Percentiles rank a stretch among this genome's conserved stretches.
These are phyloP conservation scores for Sceloporus tristichus DNA, from an alignment of 2,113 vertebrate genomes.

Conservation along the genomic window DNA sequence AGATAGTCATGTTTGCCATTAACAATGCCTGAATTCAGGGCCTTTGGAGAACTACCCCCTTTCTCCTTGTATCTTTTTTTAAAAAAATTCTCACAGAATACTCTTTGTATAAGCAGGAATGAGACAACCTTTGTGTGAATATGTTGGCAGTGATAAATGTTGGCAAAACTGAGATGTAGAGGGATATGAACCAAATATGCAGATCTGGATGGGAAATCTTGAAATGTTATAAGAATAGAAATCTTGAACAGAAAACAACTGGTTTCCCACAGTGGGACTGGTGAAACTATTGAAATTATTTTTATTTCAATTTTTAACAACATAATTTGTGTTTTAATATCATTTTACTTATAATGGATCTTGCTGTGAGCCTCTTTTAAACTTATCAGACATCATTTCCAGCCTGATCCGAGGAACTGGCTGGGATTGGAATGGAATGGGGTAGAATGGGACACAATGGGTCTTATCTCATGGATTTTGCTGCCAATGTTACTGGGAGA, in stretches of 20 bases:
- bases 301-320: background rate
- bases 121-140: background rate
- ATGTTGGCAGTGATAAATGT: background rate
- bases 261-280: background rate
- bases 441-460: too few species aligned
- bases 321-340: too few species aligned
- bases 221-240: background rate
- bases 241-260: background rate
- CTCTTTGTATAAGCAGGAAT: background rate
- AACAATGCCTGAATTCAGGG: constrained; percentile 40
- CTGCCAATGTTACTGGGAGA: too few species aligned
- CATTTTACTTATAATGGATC: too few species aligned
- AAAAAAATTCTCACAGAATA: background rate
- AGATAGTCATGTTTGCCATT: background rate
- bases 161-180: background rate
- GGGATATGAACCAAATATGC: background rate
- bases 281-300: background rate
- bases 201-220: background rate
- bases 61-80: background rate
- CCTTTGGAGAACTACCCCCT: constrained; percentile 25
- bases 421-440: too few species aligned
- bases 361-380: too few species aligned
- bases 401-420: too few species aligned
- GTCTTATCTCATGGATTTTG: too few species aligned
- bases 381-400: too few species aligned